Percentiles rank a stretch among this genome's conserved stretches.
phyloP scores from a whole-genome alignment of 2,113 vertebrate species.

The Eudyptes chrysolophus region DNA sequence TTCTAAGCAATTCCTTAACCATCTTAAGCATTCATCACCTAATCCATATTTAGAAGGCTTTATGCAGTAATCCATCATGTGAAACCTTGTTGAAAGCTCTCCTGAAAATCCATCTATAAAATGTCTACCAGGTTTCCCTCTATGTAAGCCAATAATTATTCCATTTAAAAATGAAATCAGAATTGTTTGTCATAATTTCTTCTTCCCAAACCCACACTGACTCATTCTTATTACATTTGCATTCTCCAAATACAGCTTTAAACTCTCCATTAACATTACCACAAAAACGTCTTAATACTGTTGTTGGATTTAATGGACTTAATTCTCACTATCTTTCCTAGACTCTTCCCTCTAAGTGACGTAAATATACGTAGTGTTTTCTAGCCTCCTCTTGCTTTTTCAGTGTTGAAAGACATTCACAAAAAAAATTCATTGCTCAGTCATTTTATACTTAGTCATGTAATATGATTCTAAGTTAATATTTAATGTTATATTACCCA shows the following conservation, averaged over 20 bases:
- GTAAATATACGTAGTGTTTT: background rate
- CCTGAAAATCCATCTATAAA: slow-evolving; percentile 42
- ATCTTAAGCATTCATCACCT: slow-evolving; percentile 20
- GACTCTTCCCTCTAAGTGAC: background rate
- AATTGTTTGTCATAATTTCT: slow-evolving; percentile 37
- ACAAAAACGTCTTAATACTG: background rate
- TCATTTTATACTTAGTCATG: background rate
- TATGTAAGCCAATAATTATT: background rate
- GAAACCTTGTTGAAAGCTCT: slow-evolving; percentile 36
- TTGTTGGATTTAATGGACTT: background rate
- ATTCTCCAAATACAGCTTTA: background rate
- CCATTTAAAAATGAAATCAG: slow-evolving; percentile 45
- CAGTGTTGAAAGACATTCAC: background rate
- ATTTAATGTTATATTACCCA: background rate
- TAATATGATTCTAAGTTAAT: background rate
- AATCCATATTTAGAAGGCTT: slow-evolving; percentile 55
- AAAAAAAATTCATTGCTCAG: background rate
- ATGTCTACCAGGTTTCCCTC: background rate
- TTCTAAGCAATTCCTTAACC: slow-evolving; percentile 16
- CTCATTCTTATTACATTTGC: background rate
- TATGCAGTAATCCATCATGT: slow-evolving; percentile 44
- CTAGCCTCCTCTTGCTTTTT: background rate
- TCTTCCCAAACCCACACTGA: background rate
- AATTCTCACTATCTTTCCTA: background rate
- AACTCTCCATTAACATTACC: background rate